Percentiles rank a stretch among this genome's conserved stretches.
phyloP scores from a whole-genome alignment of 2,888 invertebrate species.

The Buathra laborator region DNA sequence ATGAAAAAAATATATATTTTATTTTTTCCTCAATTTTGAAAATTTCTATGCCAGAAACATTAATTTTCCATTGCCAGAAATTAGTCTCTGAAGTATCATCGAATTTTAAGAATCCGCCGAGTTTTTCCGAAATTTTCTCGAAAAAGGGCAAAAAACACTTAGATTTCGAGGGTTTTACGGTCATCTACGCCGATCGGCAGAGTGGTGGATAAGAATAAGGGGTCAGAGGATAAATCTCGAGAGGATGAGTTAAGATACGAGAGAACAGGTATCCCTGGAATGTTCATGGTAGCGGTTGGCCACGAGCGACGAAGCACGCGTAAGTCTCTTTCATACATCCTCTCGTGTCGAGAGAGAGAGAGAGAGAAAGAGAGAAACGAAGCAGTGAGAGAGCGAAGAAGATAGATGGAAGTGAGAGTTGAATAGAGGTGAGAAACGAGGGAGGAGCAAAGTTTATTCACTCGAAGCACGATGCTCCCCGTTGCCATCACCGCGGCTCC shows the following conservation, averaged over 20 bases:
- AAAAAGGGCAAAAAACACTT: no score
- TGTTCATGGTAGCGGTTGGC: constrained; percentile 48
- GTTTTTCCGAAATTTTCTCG: no score
- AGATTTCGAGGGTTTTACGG: background rate
- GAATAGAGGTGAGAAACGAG: constrained; percentile 27
- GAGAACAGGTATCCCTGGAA: constrained; percentile 60
- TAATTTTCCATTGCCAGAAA: no score
- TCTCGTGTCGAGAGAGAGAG: constrained; percentile 27
- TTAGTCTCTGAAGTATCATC: no score
- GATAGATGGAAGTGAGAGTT: constrained; percentile 28
- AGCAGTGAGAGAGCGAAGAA: background rate
- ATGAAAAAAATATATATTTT: no score
- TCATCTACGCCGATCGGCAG: constrained; percentile 51
- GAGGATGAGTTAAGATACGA: background rate
- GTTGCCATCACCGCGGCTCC: constrained; percentile 18
- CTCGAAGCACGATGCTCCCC: constrained; percentile 21
- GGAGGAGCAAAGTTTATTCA: constrained; percentile 47
- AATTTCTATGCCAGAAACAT: no score
- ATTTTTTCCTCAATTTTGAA: no score
- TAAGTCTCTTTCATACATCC: constrained; percentile 47
- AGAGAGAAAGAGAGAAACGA: background rate
- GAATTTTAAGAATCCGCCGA: no score
- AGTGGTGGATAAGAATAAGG: constrained; percentile 16
- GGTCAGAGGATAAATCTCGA: constrained; percentile 16
- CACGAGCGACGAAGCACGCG: constrained; percentile 59